Base-by-base conservation (phyloP, 2,888 invertebrate species). In the Cephus pygmeus region DNA sequence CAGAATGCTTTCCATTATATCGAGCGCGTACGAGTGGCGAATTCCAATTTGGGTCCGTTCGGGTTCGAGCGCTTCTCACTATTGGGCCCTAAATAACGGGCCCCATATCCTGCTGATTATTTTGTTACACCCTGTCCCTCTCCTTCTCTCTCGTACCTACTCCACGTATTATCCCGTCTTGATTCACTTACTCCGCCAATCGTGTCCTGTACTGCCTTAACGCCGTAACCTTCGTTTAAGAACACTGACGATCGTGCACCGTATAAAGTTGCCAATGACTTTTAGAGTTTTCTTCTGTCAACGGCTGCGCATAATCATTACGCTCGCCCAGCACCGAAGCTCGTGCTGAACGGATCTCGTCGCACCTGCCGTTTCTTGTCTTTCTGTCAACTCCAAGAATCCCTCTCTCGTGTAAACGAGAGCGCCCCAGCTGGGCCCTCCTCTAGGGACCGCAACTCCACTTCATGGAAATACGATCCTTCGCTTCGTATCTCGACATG, bases 321-420 rank as follows among this genome's bases (percentile, higher is more conserved):
- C 9, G 71, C 71, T 34, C 15, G 71, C 23, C 56, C 71, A 71
- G 71, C 71, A 34, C 15, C 2, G 31, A 31, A 71, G 34, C 71
- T 71, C 33, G 31, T 34, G 71, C 71, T 23, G 56, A 56, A 56
- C 56, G 56, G 56, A 56, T 56, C 56, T 56, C 56, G 23, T 23
- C 36, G 76, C 82, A 81, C 80, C 81, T 81, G 81, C 82, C 79
- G 79, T 79, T 81, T 81, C 75, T 80, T 76, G 56, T 56, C 71
- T 71, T 79, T 73, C 35, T 75, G 73, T 68, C 69, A 68, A 71
- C 71, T 71, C 71, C 71, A 9, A 71, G 71, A 71, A 71, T 31
- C 31, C 34, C 34, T 34, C 31, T 71, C 71, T 71, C 71, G 56
- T 56, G 56, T 56, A 56, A 56, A 56, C 56, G 56, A 56, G 56